Evolutionary conservation across 2,797 vertebrate genomes (phyloP).

Genomic region (Erethizon dorsatum): DNA sequence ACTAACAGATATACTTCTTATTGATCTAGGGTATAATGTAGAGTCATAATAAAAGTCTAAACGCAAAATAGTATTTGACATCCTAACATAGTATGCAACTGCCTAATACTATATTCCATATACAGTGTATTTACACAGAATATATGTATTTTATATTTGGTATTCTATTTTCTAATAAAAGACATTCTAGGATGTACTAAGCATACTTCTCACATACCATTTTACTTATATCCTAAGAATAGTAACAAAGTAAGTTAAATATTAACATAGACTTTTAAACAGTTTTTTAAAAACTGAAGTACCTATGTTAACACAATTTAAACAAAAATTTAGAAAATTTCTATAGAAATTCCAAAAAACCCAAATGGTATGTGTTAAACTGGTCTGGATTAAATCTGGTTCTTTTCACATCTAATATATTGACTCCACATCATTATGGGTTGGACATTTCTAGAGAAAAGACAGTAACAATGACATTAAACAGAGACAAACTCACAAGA

Average conservation of each 20-base stretch:
- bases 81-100: neutral
- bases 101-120: neutral
- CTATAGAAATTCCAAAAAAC: neutral
- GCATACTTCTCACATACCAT: neutral
- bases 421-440: neutral
- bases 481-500: neutral
- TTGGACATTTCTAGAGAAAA: neutral
- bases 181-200: neutral
- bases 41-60: neutral
- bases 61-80: neutral
- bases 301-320: neutral
- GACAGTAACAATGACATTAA: neutral
- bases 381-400: neutral
- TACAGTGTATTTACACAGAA: neutral
- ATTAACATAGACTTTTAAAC: neutral
- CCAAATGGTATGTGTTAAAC: neutral
- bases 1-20: slow-evolving; percentile 3
- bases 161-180: neutral
- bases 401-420: neutral
- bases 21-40: neutral
- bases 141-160: neutral
- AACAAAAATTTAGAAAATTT: slow-evolving; percentile 6
- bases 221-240: slow-evolving; percentile 34
- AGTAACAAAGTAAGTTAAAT: neutral
- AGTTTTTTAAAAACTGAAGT: slow-evolving; percentile 27